Base-by-base conservation (phyloP, 2,113 vertebrate genomes). In the Poeciliopsis occidentalis region DNA sequence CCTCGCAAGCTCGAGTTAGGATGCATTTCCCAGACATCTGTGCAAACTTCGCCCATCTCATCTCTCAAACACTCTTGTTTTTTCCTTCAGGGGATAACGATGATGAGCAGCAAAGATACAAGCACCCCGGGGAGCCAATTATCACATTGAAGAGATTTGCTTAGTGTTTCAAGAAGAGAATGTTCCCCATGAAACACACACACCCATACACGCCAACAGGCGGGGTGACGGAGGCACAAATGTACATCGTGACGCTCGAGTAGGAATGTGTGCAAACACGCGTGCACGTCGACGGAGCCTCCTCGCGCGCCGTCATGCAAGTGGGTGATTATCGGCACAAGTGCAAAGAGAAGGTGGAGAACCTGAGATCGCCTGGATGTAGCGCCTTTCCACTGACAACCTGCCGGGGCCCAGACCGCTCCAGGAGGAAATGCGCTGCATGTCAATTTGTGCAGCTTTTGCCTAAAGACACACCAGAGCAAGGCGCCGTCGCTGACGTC, bases 141-240 rank as follows among this genome's bases (percentile, higher is more conserved):
- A 92, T 91, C 91, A 91, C 90, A 87, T 88, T 81, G 90, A 93
- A 74, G 79, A 87, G 87, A 93, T 93, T 91, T 90, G 75, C 86
- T 87, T 90, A 88, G 87, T 83, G 81, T 90, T 90, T 92, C 88
- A 87, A 85, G 89, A 84, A 90, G 87, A 92, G 88, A 92, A 80
- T 85, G 89, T 91, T 90, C 63, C 27, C 76, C 75, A 79, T 65
- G 80, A 83, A 82, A 75, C 74, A 69, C 75, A 83, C 83, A 80
- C 44, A 34, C n/a, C 29, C n/a, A 15, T 64, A 30, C 30, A 31
- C 64, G 64, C 19, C 22, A 54, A 57, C 75, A 4, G 4, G 34
- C 51, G 1, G 60, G 30, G 67, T 26, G 72, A 69, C 15, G 26
- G 17, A 76, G 51, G 65, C 79, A 72, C 75, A 82, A 73, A 84